A percentile compares a stretch with the other conserved stretches of the same genome.
Evolutionary conservation across 2,113 vertebrate species (phyloP).

Genomic region (Camelus dromedarius): DNA sequence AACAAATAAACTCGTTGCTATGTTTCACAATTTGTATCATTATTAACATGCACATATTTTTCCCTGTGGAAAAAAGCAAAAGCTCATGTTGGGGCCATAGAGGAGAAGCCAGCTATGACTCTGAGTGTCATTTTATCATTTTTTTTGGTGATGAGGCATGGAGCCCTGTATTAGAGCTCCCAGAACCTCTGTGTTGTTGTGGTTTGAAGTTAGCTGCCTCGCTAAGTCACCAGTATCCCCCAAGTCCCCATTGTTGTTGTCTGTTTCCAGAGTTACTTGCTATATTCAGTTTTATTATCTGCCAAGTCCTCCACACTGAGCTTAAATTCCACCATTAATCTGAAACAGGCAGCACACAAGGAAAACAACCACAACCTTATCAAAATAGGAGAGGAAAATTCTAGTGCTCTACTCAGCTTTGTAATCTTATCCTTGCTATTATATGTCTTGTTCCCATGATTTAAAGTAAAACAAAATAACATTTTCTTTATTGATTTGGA

Average conservation of each 20-base stretch:
- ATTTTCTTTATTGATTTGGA: neutral
- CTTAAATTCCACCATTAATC: neutral
- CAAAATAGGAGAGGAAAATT: neutral
- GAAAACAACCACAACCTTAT: neutral
- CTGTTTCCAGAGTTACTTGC: neutral
- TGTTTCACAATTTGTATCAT: neutral
- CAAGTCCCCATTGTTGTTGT: neutral
- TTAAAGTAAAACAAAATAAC: constrained; percentile 54
- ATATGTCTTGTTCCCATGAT: neutral
- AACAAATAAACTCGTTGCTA: neutral
- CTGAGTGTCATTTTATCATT: neutral
- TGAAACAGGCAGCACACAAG: neutral
- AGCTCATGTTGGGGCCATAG: neutral
- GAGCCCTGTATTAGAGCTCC: neutral
- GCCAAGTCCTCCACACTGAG: neutral
- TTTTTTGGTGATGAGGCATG: neutral
- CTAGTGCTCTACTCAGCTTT: neutral
- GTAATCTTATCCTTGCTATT: neutral
- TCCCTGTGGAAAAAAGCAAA: neutral
- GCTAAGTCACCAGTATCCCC: neutral
- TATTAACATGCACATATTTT: neutral
- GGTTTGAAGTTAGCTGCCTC: neutral
- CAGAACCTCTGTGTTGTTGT: neutral
- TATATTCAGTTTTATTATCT: neutral
- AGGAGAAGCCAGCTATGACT: neutral